Percentiles rank a stretch among this genome's conserved stretches.
phyloP scores from a whole-genome alignment of 2,888 invertebrate genomes.

The Syritta pipiens region DNA sequence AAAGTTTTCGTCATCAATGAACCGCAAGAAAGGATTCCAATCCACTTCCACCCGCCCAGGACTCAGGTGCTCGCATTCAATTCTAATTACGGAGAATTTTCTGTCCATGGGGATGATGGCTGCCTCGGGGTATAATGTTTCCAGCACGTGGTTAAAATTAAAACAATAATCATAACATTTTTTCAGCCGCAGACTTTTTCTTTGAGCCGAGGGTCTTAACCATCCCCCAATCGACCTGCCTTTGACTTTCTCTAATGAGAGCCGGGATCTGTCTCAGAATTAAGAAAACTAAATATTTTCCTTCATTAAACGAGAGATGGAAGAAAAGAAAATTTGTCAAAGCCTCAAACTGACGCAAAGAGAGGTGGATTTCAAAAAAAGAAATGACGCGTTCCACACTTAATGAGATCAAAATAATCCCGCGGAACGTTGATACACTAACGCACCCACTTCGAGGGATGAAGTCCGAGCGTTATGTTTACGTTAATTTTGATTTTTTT shows the following conservation, averaged over 20 bases:
- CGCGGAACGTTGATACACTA: conserved; percentile 32
- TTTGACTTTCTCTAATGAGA: no score
- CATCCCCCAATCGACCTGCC: neutral
- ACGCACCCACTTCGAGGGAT: conserved; percentile 55
- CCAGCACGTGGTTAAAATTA: conserved; percentile 55
- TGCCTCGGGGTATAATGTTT: conserved; percentile 43
- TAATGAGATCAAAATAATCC: conserved; percentile 69
- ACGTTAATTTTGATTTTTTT: conserved; percentile 49
- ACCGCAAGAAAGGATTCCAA: conserved; percentile 38
- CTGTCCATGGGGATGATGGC: neutral
- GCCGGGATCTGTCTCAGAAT: conserved; percentile 31
- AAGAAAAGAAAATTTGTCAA: conserved; percentile 44
- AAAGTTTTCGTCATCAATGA: conserved; percentile 17
- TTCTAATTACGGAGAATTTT: conserved; percentile 44
- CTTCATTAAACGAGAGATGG: conserved; percentile 59
- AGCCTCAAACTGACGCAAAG: conserved; percentile 48
- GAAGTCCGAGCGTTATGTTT: conserved; percentile 42
- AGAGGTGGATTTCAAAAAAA: neutral
- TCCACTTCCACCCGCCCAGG: conserved; percentile 2
- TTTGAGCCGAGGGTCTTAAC: conserved; percentile 41
- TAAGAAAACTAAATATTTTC: conserved; percentile 63
- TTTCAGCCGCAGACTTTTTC: conserved; percentile 2
- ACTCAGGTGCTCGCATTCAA: conserved; percentile 50
- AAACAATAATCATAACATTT: conserved; percentile 56
- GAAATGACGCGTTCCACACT: conserved; percentile 47